A percentile compares a stretch with the other conserved stretches of the same genome.
Evolutionary conservation across 2,888 invertebrate species (phyloP).

Genomic region (Stramonita haemastoma): DNA sequence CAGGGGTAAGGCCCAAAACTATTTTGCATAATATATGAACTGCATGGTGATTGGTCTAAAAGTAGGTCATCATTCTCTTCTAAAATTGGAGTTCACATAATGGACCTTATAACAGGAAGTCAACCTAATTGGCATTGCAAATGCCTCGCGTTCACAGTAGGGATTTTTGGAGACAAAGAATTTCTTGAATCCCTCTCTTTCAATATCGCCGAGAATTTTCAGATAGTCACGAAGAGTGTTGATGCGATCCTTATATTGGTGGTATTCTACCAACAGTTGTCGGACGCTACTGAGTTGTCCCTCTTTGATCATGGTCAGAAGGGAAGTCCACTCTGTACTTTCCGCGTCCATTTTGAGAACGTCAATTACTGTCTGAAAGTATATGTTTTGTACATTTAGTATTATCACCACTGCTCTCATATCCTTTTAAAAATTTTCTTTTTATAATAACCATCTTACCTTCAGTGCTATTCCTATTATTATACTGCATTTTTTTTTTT

Average conservation of each 20-base stretch:
- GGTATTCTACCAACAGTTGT: not conserved
- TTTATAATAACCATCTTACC: too few species aligned
- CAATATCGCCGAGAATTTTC: conserved; percentile 25
- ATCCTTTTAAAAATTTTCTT: too few species aligned
- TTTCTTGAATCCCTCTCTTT: conserved; percentile 32
- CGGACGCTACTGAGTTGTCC: not conserved
- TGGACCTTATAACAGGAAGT: conserved; percentile 41
- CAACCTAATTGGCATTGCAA: not conserved
- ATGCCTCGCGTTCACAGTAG: not conserved
- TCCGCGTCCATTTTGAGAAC: not conserved
- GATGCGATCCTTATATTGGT: not conserved
- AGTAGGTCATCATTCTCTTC: not conserved
- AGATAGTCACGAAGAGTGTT: not conserved
- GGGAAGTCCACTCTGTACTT: not conserved
- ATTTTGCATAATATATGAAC: too few species aligned
- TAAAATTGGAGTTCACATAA: conserved; percentile 22
- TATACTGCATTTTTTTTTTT: too few species aligned
- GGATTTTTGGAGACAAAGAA: conserved; percentile 39
- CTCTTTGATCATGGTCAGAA: not conserved
- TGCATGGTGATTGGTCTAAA: too few species aligned
- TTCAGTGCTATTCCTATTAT: too few species aligned
- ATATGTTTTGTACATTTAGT: not conserved
- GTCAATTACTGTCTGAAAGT: not conserved
- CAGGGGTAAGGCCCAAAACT: too few species aligned
- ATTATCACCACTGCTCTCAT: too few species aligned